Percentiles rank a stretch among this genome's conserved stretches.
phyloP scores from a whole-genome alignment of 2,113 vertebrate species.

The Urocynchramus pylzowi region DNA sequence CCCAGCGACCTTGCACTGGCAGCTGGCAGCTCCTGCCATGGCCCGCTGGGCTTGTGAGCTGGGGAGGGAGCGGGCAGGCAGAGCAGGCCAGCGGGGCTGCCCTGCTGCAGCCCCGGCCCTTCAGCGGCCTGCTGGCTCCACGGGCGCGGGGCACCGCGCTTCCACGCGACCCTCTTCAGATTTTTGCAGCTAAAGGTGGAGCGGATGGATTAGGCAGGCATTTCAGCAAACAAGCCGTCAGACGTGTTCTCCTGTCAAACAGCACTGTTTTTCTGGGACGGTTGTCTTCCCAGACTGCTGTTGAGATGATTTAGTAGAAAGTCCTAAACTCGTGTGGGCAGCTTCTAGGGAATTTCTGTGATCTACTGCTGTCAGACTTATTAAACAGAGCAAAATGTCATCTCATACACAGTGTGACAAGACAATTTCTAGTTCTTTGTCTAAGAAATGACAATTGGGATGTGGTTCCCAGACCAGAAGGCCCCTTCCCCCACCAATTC shows the following conservation, averaged over 20 bases:
- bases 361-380: not conserved
- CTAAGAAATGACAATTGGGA: not conserved
- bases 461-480: not conserved
- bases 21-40: not conserved
- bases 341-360: not conserved
- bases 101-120: not conserved
- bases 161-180: not conserved
- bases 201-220: not conserved
- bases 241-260: not conserved
- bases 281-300: not conserved
- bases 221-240: not conserved
- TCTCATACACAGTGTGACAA: not conserved
- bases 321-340: not conserved
- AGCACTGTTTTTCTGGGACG: not conserved
- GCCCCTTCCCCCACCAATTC: not conserved
- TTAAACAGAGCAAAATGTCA: not conserved
- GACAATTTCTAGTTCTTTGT: conserved; percentile 10
- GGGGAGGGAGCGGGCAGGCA: not conserved
- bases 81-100: accelerated
- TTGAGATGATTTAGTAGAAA: not conserved
- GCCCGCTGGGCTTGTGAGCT: not conserved
- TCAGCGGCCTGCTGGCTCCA: not conserved
- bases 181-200: not conserved
- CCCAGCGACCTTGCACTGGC: not conserved
- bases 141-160: not conserved